phyloP scores from a whole-genome alignment of 1,140 invertebrate genomes.

The Drosophila nasuta region DNA sequence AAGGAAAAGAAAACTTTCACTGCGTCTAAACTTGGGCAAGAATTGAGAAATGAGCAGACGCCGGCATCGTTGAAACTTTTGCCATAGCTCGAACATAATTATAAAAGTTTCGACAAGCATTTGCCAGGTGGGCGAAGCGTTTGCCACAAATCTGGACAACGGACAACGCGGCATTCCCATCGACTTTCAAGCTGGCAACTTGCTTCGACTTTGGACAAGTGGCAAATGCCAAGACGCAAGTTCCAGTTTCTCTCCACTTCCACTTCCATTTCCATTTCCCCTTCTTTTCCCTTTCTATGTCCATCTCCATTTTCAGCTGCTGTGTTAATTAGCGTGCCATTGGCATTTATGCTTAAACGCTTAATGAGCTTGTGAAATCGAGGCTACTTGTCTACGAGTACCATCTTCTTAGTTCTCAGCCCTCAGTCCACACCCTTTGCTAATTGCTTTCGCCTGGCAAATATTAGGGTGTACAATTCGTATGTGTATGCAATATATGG shows the following conservation, averaged over 20 bases:
- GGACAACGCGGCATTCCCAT: constrained; percentile 18
- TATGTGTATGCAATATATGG: neutral
- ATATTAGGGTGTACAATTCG: constrained; percentile 14
- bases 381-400: constrained; percentile 45
- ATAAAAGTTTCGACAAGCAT: constrained; percentile 83
- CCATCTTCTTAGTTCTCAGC: neutral
- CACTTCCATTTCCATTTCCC: neutral
- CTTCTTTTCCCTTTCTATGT: neutral
- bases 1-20: constrained; percentile 66
- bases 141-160: constrained; percentile 40
- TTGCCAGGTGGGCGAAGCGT: constrained; percentile 73
- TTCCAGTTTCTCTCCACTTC: neutral
- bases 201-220: constrained; percentile 60
- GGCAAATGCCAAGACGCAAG: constrained; percentile 67
- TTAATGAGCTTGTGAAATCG: constrained; percentile 77
- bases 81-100: constrained; percentile 82
- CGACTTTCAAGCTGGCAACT: constrained; percentile 30
- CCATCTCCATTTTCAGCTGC: neutral
- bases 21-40: constrained; percentile 67
- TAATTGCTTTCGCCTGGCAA: constrained; percentile 50
- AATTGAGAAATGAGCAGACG: constrained; percentile 59
- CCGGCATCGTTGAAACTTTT: constrained; percentile 71
- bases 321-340: constrained; percentile 78
- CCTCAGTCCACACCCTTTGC: constrained; percentile 3
- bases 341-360: constrained; percentile 81